A percentile compares a stretch with the other conserved stretches of the same genome.
These are phyloP conservation scores for Aurelia coerulea DNA, from an alignment of 30 jellyfish, hydroid and myxozoan species.

Conservation along the genomic window DNA sequence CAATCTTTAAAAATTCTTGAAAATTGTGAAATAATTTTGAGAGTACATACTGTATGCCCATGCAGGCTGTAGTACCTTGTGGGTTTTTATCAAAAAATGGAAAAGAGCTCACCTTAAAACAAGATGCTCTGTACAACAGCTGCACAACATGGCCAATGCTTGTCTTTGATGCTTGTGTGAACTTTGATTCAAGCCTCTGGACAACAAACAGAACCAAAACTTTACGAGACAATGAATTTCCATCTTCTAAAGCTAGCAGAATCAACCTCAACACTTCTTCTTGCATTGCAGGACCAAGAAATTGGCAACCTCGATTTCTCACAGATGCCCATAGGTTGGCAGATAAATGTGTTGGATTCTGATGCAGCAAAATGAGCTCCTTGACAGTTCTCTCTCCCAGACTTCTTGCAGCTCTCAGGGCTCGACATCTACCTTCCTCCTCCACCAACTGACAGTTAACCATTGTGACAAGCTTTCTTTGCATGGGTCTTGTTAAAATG, in stretches of 20 bases:
- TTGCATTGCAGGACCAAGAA: slow-evolving; percentile 99
- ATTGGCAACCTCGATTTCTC: slow-evolving; percentile 95
- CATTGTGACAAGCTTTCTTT: slow-evolving; percentile 86
- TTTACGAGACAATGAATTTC: slow-evolving; percentile 91
- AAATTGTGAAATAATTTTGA: too few species aligned
- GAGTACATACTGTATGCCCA: too few species aligned
- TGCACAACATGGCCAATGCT: slow-evolving; percentile 99
- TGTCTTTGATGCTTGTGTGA: slow-evolving; percentile 97
- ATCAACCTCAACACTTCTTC: slow-evolving; percentile 91
- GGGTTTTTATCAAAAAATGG: too few species aligned
- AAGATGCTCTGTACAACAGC: slow-evolving; percentile 94
- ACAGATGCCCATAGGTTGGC: slow-evolving; percentile 99
- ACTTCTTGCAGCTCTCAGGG: slow-evolving; percentile 97
- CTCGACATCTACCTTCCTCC: slow-evolving; percentile 96
- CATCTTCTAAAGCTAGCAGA: slow-evolving; percentile 93
- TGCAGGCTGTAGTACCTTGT: too few species aligned
- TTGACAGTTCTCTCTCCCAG: slow-evolving; percentile 96
- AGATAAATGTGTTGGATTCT: slow-evolving; percentile 92
- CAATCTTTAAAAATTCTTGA: too few species aligned
- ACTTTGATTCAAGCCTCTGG: slow-evolving; percentile 85
- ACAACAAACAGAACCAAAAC: slow-evolving; percentile 96
- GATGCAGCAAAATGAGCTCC: slow-evolving; percentile 93
- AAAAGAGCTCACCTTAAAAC: slow-evolving; percentile 78
- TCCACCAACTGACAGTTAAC: slow-evolving; percentile 92
- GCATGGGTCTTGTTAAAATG: slow-evolving; percentile 93